phyloP scores from a whole-genome alignment of 2,113 vertebrate species.

The Suricata suricatta region DNA sequence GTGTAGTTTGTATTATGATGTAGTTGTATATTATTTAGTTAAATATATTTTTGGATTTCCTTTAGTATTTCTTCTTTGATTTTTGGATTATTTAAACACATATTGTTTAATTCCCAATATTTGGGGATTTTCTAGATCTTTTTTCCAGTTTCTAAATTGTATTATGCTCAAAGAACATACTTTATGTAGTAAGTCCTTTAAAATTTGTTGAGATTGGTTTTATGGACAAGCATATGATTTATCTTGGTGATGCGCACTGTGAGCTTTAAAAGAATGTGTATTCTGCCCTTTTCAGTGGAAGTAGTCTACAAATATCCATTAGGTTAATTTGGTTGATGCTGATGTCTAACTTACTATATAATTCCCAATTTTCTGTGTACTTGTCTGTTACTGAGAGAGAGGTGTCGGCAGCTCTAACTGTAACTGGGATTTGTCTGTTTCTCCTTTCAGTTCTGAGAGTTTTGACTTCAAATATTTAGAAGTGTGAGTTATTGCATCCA shows the following conservation, averaged over 20 bases:
- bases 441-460: not conserved
- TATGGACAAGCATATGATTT: not conserved
- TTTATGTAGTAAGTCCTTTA: not conserved
- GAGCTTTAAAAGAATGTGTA: not conserved
- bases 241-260: not conserved
- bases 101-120: not conserved
- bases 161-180: not conserved
- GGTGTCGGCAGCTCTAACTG: not conserved
- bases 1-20: not conserved
- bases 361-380: not conserved
- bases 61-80: not conserved
- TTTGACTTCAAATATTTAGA: constrained; percentile 24
- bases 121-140: not conserved
- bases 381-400: not conserved
- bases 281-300: not conserved
- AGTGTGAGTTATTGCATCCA: not conserved
- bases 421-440: not conserved
- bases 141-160: not conserved
- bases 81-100: not conserved
- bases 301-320: not conserved
- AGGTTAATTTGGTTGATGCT: not conserved
- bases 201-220: not conserved
- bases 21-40: not conserved
- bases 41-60: not conserved
- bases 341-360: not conserved